These are phyloP conservation scores for Tachysurus fulvidraco DNA, from an alignment of 2,113 vertebrate species.

Conservation along the genomic window DNA sequence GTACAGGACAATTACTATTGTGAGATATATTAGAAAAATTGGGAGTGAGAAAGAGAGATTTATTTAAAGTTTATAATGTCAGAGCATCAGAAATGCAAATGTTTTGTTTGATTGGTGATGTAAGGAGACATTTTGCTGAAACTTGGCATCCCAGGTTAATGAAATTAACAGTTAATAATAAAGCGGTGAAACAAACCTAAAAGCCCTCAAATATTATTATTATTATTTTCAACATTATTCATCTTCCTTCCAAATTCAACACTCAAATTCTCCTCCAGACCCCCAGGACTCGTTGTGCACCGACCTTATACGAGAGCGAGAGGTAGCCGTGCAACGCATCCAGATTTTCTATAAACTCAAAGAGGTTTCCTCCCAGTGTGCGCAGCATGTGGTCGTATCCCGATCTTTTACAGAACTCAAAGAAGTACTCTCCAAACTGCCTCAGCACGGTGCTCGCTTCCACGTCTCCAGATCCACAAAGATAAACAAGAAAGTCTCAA, in stretches of 20 bases:
- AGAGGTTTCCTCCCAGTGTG: conserved; percentile 78
- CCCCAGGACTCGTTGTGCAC: not conserved
- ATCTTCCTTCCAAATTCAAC: conserved; percentile 10
- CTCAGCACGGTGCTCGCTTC: conserved; percentile 71
- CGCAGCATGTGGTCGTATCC: conserved; percentile 81
- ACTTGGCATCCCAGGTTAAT: not conserved
- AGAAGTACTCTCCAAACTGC: conserved; percentile 81
- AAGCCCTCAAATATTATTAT: not conserved
- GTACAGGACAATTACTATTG: not conserved
- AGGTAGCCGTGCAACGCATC: conserved; percentile 79
- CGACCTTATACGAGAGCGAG: conserved; percentile 80
- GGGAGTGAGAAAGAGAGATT: not conserved
- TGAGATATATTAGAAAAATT: not conserved
- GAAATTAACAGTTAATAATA: not conserved
- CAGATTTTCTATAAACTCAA: conserved; percentile 80
- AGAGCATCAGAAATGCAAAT: not conserved
- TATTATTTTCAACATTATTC: not conserved
- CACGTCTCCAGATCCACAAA: conserved; percentile 65
- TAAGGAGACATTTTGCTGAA: not conserved
- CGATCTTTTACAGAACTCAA: conserved; percentile 80
- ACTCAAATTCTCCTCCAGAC: conserved; percentile 10
- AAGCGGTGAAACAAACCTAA: not conserved
- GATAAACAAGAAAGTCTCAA: not conserved
- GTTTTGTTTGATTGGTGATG: not conserved
- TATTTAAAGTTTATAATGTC: not conserved